Conservation (phyloP, 2,113 vertebrate species). For the Regulus satrapa region DNA sequence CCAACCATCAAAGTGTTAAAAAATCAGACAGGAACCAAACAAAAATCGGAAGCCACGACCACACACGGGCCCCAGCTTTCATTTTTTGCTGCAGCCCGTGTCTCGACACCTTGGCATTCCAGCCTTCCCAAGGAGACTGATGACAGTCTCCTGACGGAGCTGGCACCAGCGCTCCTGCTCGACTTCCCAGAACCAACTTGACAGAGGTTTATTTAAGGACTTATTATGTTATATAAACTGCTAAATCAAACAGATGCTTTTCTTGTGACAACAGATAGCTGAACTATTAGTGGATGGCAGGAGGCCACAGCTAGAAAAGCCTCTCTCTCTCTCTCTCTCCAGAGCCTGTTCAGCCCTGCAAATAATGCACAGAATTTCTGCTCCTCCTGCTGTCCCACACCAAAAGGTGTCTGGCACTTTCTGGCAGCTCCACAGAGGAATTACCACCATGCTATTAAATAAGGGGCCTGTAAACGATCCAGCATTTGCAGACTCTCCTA, state of each 20-base stretch:
- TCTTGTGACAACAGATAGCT: slow-evolving; percentile 47
- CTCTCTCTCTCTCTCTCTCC: background rate
- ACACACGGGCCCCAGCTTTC: background rate
- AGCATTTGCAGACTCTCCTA: background rate
- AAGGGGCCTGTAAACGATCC: background rate
- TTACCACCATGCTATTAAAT: background rate
- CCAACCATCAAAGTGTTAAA: background rate
- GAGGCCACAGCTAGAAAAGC: slow-evolving; percentile 3
- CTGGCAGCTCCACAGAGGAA: background rate
- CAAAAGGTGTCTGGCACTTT: background rate
- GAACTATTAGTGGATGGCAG: slow-evolving; percentile 45
- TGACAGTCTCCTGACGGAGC: background rate
- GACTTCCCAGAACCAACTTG: slow-evolving; percentile 26
- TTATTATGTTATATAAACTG: slow-evolving; percentile 47
- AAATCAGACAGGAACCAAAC: background rate
- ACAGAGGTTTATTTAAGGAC: slow-evolving; percentile 59
- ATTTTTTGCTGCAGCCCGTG: background rate
- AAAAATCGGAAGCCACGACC: background rate
- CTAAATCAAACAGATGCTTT: slow-evolving; percentile 64
- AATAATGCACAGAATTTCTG: background rate
- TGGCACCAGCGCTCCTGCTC: background rate
- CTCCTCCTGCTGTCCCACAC: background rate
- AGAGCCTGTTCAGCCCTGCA: background rate
- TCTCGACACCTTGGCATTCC: slow-evolving; percentile 8
- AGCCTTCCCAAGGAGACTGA: slow-evolving; percentile 15